These are phyloP conservation scores for Progne subis DNA, from an alignment of 2,113 vertebrate genomes.

Conservation along the genomic window DNA sequence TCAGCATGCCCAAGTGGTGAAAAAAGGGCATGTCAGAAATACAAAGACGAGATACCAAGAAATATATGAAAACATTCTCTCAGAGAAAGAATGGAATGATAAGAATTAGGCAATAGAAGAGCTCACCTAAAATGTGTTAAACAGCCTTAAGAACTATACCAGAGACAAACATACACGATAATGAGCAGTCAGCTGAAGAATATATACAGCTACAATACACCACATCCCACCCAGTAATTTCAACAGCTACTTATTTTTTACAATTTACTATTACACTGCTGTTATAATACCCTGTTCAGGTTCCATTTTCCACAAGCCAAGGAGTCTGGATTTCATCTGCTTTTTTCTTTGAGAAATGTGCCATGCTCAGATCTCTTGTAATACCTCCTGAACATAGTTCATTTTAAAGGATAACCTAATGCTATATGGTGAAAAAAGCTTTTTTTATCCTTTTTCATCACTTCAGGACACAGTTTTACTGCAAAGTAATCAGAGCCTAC, in stretches of 20 bases:
- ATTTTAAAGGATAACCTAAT: neutral
- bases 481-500: neutral
- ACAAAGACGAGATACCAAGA: neutral
- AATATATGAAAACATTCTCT: neutral
- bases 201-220: neutral
- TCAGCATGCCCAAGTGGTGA: neutral
- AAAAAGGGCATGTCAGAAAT: neutral
- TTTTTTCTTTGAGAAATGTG: neutral
- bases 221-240: neutral
- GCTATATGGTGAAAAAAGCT: neutral
- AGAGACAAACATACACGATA: neutral
- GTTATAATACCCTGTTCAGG: neutral
- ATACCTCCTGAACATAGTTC: neutral
- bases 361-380: neutral
- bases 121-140: neutral
- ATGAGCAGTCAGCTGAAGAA: neutral
- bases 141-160: neutral
- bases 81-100: neutral
- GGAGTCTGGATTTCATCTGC: neutral
- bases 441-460: neutral
- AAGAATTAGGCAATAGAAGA: neutral
- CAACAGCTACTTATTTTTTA: neutral
- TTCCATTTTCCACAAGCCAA: neutral
- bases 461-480: neutral
- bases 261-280: neutral